Evolutionary conservation across 2,797 vertebrate species (phyloP).

Genomic region (Lepus townsendii): DNA sequence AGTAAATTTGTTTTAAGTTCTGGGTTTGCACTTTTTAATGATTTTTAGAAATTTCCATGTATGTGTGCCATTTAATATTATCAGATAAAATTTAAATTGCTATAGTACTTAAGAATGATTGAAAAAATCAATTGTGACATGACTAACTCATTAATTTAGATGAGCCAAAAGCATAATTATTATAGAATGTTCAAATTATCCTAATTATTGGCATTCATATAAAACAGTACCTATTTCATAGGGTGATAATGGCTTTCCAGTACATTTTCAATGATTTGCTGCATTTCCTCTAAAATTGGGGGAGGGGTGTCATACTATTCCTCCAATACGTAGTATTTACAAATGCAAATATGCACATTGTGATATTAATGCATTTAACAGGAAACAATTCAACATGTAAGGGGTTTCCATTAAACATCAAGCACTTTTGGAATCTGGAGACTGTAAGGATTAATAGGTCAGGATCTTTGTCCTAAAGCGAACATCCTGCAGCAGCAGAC

Average conservation of each 20-base stretch:
- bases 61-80: conserved; percentile 22
- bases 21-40: neutral
- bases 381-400: conserved; percentile 10
- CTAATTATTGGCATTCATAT: conserved; percentile 36
- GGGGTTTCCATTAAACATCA: neutral
- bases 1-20: neutral
- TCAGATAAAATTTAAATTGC: conserved; percentile 32
- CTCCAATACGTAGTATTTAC: neutral
- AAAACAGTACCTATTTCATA: conserved; percentile 18
- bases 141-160: conserved; percentile 14
- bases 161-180: conserved; percentile 28
- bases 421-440: conserved; percentile 38
- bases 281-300: neutral
- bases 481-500: neutral
- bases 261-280: conserved; percentile 32
- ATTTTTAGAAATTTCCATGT: conserved; percentile 27
- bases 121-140: conserved; percentile 38
- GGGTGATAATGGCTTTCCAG: neutral
- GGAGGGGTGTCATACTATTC: neutral
- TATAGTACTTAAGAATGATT: conserved; percentile 26
- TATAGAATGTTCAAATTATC: conserved; percentile 13
- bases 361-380: neutral
- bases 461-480: neutral
- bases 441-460: neutral
- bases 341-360: neutral